These are phyloP conservation scores for Thalassoma bifasciatum DNA, from an alignment of 2,113 vertebrate species.

Conservation along the genomic window DNA sequence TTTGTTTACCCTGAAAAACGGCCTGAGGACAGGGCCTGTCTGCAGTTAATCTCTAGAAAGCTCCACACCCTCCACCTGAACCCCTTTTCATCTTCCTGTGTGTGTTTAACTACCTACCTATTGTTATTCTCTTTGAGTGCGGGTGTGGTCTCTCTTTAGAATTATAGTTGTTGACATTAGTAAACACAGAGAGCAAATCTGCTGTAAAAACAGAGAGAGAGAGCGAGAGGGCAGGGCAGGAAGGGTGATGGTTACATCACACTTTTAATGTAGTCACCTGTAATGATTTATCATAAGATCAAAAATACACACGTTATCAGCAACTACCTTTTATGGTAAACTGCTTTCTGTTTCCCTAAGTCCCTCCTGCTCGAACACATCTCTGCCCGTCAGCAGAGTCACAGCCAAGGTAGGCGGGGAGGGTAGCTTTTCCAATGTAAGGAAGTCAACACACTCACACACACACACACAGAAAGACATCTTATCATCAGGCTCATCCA, in stretches of 20 bases:
- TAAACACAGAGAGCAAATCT: constrained; percentile 34
- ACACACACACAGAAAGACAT: not conserved
- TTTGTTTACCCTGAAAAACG: not conserved
- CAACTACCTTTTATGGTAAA: not conserved
- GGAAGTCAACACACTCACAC: not conserved
- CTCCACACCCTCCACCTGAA: constrained; percentile 60
- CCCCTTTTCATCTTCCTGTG: constrained; percentile 23
- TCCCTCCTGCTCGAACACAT: constrained; percentile 17
- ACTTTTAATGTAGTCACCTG: not conserved
- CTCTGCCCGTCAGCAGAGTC: constrained; percentile 1
- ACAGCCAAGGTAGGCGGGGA: not conserved
- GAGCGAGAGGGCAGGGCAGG: not conserved
- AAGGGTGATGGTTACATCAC: not conserved
- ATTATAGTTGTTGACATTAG: constrained; percentile 53
- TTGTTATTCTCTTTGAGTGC: constrained; percentile 35
- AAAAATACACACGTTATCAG: not conserved
- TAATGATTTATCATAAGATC: not conserved
- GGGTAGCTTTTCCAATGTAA: constrained; percentile 6
- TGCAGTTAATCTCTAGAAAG: constrained; percentile 40
- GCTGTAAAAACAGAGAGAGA: constrained; percentile 1
- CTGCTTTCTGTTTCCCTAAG: not conserved
- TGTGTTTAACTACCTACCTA: constrained; percentile 41
- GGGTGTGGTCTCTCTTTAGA: constrained; percentile 56
- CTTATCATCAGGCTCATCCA: too few relatives aligned
- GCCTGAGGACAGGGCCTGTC: constrained; percentile 32